Evolutionary conservation across 2,113 vertebrate species (phyloP).

Genomic region (Geococcyx californianus): DNA sequence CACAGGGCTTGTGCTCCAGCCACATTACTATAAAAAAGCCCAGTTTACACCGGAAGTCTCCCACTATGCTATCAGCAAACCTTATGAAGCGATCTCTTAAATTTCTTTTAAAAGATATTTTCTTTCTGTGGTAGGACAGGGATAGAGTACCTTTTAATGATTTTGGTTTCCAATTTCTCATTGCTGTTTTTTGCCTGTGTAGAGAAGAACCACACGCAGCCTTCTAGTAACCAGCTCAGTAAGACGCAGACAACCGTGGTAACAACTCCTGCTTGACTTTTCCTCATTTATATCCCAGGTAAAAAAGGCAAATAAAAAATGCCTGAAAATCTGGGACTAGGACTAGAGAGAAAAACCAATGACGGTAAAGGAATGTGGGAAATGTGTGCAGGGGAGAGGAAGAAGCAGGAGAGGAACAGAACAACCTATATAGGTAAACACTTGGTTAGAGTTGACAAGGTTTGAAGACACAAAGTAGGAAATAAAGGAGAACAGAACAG

Average conservation of each 20-base stretch:
- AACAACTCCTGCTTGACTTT: neutral
- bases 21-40: neutral
- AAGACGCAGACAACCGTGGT: accelerated
- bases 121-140: neutral
- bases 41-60: neutral
- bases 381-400: neutral
- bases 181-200: neutral
- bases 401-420: neutral
- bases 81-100: neutral
- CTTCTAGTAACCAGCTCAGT: neutral
- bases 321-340: neutral
- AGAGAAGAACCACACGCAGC: neutral
- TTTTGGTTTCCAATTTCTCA: neutral
- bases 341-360: neutral
- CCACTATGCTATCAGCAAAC: neutral
- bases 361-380: neutral
- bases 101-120: neutral
- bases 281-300: neutral
- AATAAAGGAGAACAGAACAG: neutral
- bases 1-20: too few species aligned
- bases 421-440: neutral
- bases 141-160: neutral
- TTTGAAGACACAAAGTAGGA: neutral
- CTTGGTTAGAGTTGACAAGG: neutral
- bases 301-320: neutral